Base-by-base conservation (phyloP, 2,888 invertebrate genomes). In the Mimumesa dahlbomi region DNA sequence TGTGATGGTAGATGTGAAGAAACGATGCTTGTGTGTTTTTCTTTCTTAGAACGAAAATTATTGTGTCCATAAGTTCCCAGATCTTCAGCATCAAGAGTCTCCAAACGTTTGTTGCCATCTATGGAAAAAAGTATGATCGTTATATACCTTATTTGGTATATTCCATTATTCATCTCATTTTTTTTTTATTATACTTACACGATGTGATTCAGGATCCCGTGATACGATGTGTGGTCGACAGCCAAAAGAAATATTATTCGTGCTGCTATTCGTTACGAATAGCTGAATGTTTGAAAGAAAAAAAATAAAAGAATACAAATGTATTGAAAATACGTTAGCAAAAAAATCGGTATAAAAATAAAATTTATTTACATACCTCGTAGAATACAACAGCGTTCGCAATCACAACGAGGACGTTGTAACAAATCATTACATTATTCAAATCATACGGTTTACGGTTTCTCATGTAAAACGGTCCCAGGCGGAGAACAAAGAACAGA, bases 151-250 rank as follows among this genome's bases (percentile, higher is more conserved):
- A 11, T n/a, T n/a, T n/a, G n/a, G n/a, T n/a, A n/a, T n/a, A n/a
- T n/a, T n/a, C n/a, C n/a, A n/a, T n/a, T n/a, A n/a, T n/a, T n/a
- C n/a, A n/a, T n/a, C n/a, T n/a, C n/a, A n/a, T n/a, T n/a, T n/a
- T 16, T 9, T 45, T 19, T 40, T 34, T 40, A 42, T 21, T 13
- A 19, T 59, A 87, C 90, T 89, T 86, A 92, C 92, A 29, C 93
- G 90, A 65, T 94, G 58, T 0, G 94, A 91, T 80, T 92, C 91
- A 2, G 93, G 92, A 72, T 92, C 91, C 81, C 91, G 90, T 0
- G 94, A 94, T 87, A 93, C 94, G 86, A 94, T 94, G 9, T 94
- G 93, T 0, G 93, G 91, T 87, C 94, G 91, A 89, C 95, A 96
- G 40, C 93, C 92, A 73, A 92, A 90, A 62, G 92, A 91, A 75